Percentiles rank a stretch among this genome's conserved stretches.
Conservation (phyloP, 2,888 invertebrate species). For the Heteropelma amictum region DNA sequence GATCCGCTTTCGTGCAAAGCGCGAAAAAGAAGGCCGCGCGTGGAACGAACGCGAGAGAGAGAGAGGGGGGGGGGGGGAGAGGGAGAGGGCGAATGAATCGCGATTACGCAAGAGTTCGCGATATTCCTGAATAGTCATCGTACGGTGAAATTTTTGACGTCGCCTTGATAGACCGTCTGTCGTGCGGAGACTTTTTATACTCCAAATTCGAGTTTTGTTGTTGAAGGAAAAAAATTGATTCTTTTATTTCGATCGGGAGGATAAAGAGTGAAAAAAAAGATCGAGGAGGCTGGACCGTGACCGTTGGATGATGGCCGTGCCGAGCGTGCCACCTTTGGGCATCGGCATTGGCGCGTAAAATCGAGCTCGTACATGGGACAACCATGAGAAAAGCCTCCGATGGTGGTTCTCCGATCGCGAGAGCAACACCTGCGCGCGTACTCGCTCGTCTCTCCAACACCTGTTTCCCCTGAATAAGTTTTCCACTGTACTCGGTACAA, state of each 20-base stretch:
- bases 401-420: not conserved
- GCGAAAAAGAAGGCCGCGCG: conserved; percentile 20
- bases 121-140: too few species aligned
- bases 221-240: too few species aligned
- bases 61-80: not conserved
- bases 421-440: conserved; percentile 32
- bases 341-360: not conserved
- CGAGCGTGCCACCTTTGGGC: conserved; percentile 36
- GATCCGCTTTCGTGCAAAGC: conserved; percentile 39
- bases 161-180: too few species aligned
- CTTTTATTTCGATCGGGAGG: too few species aligned
- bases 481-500: conserved; percentile 1
- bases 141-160: too few species aligned
- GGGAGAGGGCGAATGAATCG: too few species aligned
- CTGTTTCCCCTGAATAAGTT: conserved; percentile 8
- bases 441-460: not conserved
- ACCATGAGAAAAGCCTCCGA: conserved; percentile 9
- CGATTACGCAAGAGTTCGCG: not conserved
- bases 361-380: not conserved
- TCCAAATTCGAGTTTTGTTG: too few species aligned
- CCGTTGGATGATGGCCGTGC: conserved; percentile 2
- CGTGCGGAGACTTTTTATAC: too few species aligned
- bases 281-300: not conserved
- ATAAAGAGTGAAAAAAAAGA: not conserved
- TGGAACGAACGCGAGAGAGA: too few species aligned